Evolutionary conservation across 2,113 vertebrate genomes (phyloP), one percentile per base, ranked within the genome.

Genomic region (Garra rufa): DNA sequence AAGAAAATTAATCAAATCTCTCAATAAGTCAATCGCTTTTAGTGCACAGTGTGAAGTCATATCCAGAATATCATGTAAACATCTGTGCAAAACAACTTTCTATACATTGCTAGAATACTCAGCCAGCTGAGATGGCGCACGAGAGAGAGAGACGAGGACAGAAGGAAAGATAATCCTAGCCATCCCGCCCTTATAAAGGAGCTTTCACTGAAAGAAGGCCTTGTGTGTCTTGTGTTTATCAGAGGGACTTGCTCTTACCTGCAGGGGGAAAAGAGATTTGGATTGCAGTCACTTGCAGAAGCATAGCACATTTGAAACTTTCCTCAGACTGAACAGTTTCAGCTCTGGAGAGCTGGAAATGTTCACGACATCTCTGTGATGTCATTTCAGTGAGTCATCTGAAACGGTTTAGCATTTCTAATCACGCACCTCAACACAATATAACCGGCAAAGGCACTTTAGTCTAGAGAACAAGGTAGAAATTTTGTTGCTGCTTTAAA

Each of bases 121-220:
- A 81, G 69, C 52, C 48, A 44, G 81, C 19, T 82, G 83, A 73
- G 26, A 85, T 71, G 55, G 30, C 9, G 9, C 76, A 19, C 26
- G 19, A 7, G 43, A 50, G 67, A 63, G 71, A 83, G 74, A 75
- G 79, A 82, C 21, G 74, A 73, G 52, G 57, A 85, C 84, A 88
- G 74, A 83, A 85, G 81, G 76, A 83, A 83, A 88, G 87, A 88
- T 85, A 88, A 88, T 83, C 87, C 75, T 57, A 83, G 81, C 76
- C 87, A 86, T 84, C 81, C 81, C 57, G 59, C 67, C 70, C 82
- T 59, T 85, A 61, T 83, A 88, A 85, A 83, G 76, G 59, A 87
- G 73, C 79, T 71, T 85, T 82, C 74, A 43, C 41, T 88, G 76
- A 88, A 88, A 86, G 87, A 86, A 84, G 76, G 76, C 81, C 87